These are phyloP conservation scores for Heteromyza rotundicornis DNA, from an alignment of 2,888 invertebrate genomes.

Conservation along the genomic window DNA sequence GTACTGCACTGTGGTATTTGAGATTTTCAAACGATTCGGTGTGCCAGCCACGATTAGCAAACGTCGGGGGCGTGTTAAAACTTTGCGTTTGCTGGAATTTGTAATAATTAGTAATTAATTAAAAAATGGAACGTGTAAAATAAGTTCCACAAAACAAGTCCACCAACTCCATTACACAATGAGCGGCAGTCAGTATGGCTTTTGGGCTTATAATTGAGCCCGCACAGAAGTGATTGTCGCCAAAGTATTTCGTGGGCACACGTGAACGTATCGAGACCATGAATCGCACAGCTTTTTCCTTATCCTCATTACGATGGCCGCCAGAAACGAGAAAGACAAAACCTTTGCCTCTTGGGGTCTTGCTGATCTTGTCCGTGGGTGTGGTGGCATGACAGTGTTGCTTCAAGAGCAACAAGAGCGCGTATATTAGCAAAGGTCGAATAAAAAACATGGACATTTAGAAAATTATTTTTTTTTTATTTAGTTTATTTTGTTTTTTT, in stretches of 20 bases:
- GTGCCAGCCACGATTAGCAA: conserved; percentile 35
- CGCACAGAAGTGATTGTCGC: conserved; percentile 43
- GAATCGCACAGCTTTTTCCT: not conserved
- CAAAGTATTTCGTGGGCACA: conserved; percentile 31
- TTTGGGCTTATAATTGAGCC: conserved; percentile 33
- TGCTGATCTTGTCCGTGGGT: not conserved
- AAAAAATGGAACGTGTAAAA: not conserved
- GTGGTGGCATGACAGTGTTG: too few species aligned
- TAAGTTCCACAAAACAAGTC: too few species aligned
- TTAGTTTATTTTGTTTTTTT: too few species aligned
- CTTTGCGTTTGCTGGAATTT: conserved; percentile 19
- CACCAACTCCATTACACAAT: conserved; percentile 37
- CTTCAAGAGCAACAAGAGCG: too few species aligned
- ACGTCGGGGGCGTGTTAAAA: conserved; percentile 25
- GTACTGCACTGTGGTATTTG: conserved; percentile 25
- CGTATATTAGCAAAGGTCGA: too few species aligned
- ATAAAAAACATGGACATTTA: too few species aligned
- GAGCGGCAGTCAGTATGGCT: conserved; percentile 37
- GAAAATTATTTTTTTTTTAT: too few species aligned
- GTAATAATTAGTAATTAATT: not conserved
- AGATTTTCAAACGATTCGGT: conserved; percentile 22
- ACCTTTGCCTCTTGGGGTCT: not conserved
- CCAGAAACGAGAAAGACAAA: not conserved
- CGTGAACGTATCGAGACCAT: conserved; percentile 40
- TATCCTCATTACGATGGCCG: not conserved